Conservation (phyloP, 30 jellyfish, hydroid and myxozoan species). For the Sanderia malayensis region DNA sequence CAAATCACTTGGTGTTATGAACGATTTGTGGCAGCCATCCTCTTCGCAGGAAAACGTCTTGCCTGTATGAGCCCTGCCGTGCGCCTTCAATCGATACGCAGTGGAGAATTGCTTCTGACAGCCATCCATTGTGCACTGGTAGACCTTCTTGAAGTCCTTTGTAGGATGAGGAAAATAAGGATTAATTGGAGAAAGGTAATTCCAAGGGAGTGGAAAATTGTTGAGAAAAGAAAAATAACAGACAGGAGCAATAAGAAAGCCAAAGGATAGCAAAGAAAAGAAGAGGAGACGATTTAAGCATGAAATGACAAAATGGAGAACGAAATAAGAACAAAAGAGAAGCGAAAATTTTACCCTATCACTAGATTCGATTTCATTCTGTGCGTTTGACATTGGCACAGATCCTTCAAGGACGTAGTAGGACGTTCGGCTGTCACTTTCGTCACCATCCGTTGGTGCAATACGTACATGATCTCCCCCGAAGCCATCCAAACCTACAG, state of each 20-base stretch:
- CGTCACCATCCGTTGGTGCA: conserved; percentile 69
- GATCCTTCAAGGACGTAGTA: conserved; percentile 64
- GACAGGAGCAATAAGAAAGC: too few species aligned
- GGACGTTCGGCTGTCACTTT: conserved; percentile 58
- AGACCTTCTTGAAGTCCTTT: conserved; percentile 72
- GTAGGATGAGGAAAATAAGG: conserved; percentile 18
- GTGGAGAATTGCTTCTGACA: conserved; percentile 95
- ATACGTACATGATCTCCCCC: conserved; percentile 69
- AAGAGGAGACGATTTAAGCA: too few species aligned
- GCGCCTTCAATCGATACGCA: conserved; percentile 90
- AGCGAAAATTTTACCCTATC: too few species aligned
- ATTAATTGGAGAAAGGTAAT: not conserved
- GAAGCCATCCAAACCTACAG: conserved; percentile 65
- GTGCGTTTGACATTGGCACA: conserved; percentile 44
- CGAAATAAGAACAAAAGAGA: too few species aligned
- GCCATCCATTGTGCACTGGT: conserved; percentile 86
- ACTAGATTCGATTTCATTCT: conserved; percentile 24
- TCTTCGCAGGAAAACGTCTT: conserved; percentile 85
- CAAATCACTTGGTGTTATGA: conserved; percentile 81
- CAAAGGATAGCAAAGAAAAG: too few species aligned
- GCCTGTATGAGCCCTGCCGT: conserved; percentile 95
- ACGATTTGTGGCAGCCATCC: conserved; percentile 89
- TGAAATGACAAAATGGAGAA: too few species aligned
- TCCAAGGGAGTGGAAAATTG: too few species aligned
- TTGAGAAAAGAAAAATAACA: too few species aligned